Base-by-base conservation (phyloP, 2,888 invertebrate genomes). In the Oligia latruncula region DNA sequence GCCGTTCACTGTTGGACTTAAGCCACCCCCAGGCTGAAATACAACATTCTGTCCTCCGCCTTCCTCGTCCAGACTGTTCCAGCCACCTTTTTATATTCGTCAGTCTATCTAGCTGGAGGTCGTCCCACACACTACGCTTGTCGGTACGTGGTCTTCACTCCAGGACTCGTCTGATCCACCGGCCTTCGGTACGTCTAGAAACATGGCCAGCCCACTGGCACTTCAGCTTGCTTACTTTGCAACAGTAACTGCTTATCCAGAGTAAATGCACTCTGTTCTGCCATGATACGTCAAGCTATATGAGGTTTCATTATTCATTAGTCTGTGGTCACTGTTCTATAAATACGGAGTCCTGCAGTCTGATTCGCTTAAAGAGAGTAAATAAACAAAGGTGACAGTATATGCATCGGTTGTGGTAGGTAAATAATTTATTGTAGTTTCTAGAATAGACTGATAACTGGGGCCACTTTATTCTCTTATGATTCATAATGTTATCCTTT, bases 241-340 rank as follows among this genome's bases (percentile, higher is more conserved):
- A n/a, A 60, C 71, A 71, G 64, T 52, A 77, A 43, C 11, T 29
- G 43, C 49, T 67, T 55, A 77, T 68, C 46, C 58, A 67, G 58
- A 68, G 64, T 60, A 82, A 74, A 58, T 60, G 40, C 58, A 29
- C 35, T 72, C 15, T 73, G 55, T 81, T 72, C 49, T 72, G 58
- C 43, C 74, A 20, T 4, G 11, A 35, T 62, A 77, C 65, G 74
- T 75, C 74, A 68, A 73, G 40, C 72, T 78, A 29, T 77, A 83
- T 73, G 68, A 83, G 81, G 43, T 79, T 80, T 86, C 65, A 86
- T 87, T 84, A 84, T 86, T 87, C 80, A 86, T 81, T 84, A 81
- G 74, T 81, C 84, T 84, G 77, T 72, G 68, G 71, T 46, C 64
- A 20, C 17, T 60, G 52, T 68, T 71, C 55, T 77, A 81, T 77